Conservation (phyloP, 2,113 vertebrate species). For the Natator depressus region DNA sequence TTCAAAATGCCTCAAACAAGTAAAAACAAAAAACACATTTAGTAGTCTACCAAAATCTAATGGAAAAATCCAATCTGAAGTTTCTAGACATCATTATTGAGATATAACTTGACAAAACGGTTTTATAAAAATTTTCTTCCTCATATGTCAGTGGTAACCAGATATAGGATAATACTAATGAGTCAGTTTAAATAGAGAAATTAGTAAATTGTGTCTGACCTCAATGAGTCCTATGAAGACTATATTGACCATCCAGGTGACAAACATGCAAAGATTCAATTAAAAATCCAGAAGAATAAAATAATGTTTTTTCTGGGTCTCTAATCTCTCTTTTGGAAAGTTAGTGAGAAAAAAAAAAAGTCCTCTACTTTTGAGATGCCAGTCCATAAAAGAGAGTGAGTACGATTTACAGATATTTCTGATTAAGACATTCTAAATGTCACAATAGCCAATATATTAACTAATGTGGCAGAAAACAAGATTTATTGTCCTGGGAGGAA, state of each 20-base stretch:
- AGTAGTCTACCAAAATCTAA: not conserved
- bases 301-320: not conserved
- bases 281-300: not conserved
- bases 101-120: not conserved
- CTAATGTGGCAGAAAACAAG: not conserved
- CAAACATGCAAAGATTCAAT: not conserved
- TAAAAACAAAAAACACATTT: not conserved
- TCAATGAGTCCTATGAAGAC: not conserved
- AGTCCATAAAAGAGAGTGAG: not conserved
- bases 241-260: not conserved
- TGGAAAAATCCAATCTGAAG: not conserved
- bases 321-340: not conserved
- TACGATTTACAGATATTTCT: not conserved
- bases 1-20: not conserved
- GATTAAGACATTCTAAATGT: not conserved
- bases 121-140: not conserved
- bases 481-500: not conserved
- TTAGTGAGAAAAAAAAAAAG: not conserved
- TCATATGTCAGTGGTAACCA: not conserved
- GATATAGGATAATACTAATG: not conserved
- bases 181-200: not conserved
- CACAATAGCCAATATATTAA: not conserved
- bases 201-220: not conserved
- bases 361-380: not conserved
- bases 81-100: not conserved